Percentiles rank a stretch among this genome's conserved stretches.
Evolutionary conservation across 2,797 vertebrate genomes (phyloP).

Genomic region (Chelmon rostratus): DNA sequence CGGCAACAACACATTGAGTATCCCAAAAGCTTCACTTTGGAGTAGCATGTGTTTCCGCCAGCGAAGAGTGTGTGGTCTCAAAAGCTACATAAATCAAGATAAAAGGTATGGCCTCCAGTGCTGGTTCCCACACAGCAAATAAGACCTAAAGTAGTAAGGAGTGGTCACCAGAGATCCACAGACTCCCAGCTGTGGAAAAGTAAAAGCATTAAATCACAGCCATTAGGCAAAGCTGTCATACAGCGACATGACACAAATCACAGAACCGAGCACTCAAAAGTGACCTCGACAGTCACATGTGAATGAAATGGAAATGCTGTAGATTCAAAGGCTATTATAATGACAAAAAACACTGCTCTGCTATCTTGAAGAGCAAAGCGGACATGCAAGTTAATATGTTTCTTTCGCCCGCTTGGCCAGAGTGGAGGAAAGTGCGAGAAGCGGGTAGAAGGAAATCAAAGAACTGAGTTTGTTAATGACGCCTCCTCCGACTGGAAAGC

Average conservation of each 20-base stretch:
- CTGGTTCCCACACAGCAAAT: conserved; percentile 68
- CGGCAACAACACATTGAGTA: neutral
- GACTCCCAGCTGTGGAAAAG: conserved; percentile 49
- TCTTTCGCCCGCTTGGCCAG: conserved; percentile 20
- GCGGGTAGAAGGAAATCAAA: conserved; percentile 30
- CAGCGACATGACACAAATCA: conserved; percentile 50
- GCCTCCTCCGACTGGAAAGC: conserved; percentile 57
- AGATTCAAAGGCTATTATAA: neutral
- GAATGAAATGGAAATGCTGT: conserved; percentile 14
- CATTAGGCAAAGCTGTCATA: conserved; percentile 46
- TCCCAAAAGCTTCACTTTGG: conserved; percentile 28
- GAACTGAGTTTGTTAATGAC: conserved; percentile 56
- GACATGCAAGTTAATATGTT: conserved; percentile 23
- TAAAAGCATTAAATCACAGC: conserved; percentile 71
- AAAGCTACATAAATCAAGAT: conserved; percentile 61
- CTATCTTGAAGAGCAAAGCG: conserved; percentile 2
- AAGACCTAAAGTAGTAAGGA: conserved; percentile 58
- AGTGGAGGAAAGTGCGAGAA: conserved; percentile 29
- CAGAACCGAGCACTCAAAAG: conserved; percentile 21
- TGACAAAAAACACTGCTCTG: neutral
- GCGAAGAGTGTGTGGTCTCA: conserved; percentile 41
- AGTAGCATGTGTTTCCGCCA: conserved; percentile 32
- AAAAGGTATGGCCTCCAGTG: conserved; percentile 55
- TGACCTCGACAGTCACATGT: conserved; percentile 35
- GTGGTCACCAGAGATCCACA: conserved; percentile 59